Evolutionary conservation across 2,113 vertebrate species (phyloP).

Genomic region (Hemiscyllium ocellatum): DNA sequence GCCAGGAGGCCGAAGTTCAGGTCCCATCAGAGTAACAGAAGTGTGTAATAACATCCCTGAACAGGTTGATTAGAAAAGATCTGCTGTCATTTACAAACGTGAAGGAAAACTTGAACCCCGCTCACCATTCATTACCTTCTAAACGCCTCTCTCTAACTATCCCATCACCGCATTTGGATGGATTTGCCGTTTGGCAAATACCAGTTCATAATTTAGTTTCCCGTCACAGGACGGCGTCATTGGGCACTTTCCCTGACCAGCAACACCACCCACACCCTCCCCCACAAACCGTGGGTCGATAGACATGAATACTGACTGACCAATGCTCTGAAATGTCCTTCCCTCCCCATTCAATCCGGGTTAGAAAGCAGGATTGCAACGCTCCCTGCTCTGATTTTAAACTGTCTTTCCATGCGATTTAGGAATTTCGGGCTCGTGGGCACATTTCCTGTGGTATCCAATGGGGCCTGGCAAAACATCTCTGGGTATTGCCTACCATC

Average conservation of each 20-base stretch:
- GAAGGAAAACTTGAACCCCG: background rate
- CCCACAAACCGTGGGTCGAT: background rate
- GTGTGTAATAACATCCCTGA: too few species aligned
- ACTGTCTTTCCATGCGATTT: background rate
- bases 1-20: too few species aligned
- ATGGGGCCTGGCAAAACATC: background rate
- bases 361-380: background rate
- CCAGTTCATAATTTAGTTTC: background rate
- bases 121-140: background rate
- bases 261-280: background rate
- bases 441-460: background rate
- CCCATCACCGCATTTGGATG: too few species aligned
- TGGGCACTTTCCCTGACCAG: background rate
- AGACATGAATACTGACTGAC: background rate
- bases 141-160: background rate
- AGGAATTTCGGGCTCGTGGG: background rate
- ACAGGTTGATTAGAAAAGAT: too few species aligned
- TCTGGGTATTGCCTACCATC: background rate
- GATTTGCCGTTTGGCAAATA: background rate
- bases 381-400: background rate
- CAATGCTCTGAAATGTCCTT: background rate
- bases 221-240: too few species aligned
- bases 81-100: background rate
- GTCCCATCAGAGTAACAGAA: too few species aligned
- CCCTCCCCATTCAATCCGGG: background rate